Percentiles rank a stretch among this genome's conserved stretches.
phyloP scores from a whole-genome alignment of 2,888 invertebrate species.

The Seladonia tumulorum region DNA sequence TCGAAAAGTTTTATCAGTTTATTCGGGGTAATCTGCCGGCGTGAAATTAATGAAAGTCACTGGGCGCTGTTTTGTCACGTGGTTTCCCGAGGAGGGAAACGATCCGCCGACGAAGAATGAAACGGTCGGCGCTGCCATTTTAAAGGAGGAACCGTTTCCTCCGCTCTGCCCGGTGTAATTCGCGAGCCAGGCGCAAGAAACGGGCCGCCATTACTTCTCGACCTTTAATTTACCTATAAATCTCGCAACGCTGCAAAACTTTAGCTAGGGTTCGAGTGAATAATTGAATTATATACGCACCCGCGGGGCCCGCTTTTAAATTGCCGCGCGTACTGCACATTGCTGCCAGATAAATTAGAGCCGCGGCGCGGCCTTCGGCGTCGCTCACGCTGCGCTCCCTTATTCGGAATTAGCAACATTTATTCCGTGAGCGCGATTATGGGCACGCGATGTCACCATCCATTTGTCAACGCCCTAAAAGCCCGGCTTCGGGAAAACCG shows the following conservation, averaged over 20 bases:
- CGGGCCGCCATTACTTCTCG: conserved; percentile 32
- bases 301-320: conserved; percentile 41
- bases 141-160: conserved; percentile 49
- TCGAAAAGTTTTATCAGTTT: conserved; percentile 61
- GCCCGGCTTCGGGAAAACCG: background rate
- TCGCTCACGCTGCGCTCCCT: conserved; percentile 15
- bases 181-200: conserved; percentile 33
- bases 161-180: conserved; percentile 55
- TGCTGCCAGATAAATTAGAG: conserved; percentile 46
- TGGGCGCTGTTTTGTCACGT: conserved; percentile 70
- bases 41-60: conserved; percentile 63
- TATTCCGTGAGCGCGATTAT: conserved; percentile 31
- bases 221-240: conserved; percentile 53
- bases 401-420: conserved; percentile 39
- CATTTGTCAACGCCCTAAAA: conserved; percentile 21
- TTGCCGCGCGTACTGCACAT: conserved; percentile 27
- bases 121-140: conserved; percentile 21
- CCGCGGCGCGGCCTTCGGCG: conserved; percentile 11
- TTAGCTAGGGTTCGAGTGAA: conserved; percentile 36
- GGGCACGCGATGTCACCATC: conserved; percentile 23
- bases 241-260: conserved; percentile 35
- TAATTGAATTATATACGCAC: conserved; percentile 59
- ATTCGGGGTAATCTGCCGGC: conserved; percentile 50
- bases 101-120: conserved; percentile 6
- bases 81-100: conserved; percentile 57